These are phyloP conservation scores for Pantherophis alleghaniensis DNA, from an alignment of 2,797 vertebrate genomes.

Conservation along the genomic window DNA sequence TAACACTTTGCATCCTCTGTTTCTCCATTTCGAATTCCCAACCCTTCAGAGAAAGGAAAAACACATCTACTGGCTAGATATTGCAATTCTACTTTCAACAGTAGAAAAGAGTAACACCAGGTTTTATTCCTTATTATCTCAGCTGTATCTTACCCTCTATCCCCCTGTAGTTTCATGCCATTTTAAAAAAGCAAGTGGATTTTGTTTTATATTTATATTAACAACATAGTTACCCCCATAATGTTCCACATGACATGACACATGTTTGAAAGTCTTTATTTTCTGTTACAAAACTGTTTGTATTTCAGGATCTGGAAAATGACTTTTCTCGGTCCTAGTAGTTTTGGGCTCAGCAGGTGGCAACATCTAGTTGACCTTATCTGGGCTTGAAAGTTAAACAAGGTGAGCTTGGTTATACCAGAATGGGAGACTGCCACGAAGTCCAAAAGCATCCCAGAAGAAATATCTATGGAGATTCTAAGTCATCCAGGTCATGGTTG, in stretches of 20 bases:
- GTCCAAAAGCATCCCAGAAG: background rate
- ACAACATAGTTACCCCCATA: background rate
- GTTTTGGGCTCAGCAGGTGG: background rate
- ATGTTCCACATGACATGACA: background rate
- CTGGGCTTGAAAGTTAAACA: background rate
- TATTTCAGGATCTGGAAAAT: background rate
- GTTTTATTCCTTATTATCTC: background rate
- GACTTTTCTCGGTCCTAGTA: background rate
- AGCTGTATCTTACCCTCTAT: background rate
- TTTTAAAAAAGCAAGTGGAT: background rate
- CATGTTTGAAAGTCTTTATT: background rate
- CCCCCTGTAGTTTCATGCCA: background rate
- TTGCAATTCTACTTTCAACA: background rate
- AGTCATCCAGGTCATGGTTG: background rate
- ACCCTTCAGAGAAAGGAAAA: background rate
- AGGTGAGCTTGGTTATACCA: background rate
- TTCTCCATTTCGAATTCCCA: background rate
- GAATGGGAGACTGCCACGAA: background rate
- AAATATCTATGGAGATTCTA: background rate
- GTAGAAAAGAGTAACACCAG: background rate
- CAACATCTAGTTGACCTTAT: background rate
- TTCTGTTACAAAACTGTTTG: background rate
- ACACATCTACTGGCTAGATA: background rate
- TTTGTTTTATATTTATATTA: background rate
- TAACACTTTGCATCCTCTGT: background rate